Percentiles rank a stretch among this genome's conserved stretches.
Conservation (phyloP, 2,797 vertebrate species). For the Lepus oiostolus region DNA sequence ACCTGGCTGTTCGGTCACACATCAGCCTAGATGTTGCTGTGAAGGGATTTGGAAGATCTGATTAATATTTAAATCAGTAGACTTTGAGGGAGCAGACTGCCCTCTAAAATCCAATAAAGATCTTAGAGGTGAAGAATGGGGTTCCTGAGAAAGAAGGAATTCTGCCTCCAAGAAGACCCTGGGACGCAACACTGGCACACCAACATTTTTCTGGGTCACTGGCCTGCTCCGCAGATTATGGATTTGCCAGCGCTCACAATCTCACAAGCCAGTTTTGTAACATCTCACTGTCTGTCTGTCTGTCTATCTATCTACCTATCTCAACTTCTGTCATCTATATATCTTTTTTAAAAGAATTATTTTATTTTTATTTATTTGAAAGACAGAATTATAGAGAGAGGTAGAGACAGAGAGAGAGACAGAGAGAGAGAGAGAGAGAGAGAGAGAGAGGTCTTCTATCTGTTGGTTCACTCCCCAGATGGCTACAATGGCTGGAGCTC, state of each 20-base stretch:
- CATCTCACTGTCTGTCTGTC: not conserved
- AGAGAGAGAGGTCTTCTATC: too few species aligned
- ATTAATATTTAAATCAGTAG: conserved; percentile 37
- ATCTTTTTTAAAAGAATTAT: too few species aligned
- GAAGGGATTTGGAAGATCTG: not conserved
- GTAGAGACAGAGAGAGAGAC: too few species aligned
- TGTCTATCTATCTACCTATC: not conserved
- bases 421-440: too few species aligned
- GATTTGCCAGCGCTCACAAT: not conserved
- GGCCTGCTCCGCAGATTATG: not conserved
- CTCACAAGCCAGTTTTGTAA: not conserved
- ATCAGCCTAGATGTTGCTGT: not conserved
- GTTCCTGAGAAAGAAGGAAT: not conserved
- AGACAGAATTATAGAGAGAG: too few species aligned
- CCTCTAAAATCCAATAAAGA: not conserved
- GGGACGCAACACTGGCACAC: not conserved
- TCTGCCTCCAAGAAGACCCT: not conserved
- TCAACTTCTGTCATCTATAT: not conserved
- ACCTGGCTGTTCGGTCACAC: not conserved
- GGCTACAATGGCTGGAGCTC: too few species aligned
- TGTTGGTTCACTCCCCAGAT: too few species aligned
- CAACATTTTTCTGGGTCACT: not conserved
- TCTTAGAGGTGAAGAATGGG: not conserved
- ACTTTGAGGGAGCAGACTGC: not conserved
- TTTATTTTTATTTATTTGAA: too few species aligned